Evolutionary conservation across 2,797 vertebrate species (phyloP), one percentile per base, ranked within the genome.

Genomic region (Chelonia mydas): DNA sequence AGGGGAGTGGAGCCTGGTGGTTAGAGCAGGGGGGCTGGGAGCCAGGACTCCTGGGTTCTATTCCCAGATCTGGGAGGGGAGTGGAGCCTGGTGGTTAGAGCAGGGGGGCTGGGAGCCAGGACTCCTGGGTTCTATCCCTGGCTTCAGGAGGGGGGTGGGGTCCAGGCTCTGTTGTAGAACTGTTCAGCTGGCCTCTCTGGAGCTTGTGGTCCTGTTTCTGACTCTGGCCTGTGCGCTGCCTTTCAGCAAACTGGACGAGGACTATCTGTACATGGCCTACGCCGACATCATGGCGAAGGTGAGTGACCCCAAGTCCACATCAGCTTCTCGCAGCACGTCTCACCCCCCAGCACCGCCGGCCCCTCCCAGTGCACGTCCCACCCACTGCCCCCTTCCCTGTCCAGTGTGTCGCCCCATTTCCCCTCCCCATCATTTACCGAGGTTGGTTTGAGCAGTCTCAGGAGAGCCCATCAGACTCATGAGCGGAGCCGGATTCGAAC

Each of bases 281-380:
- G 99, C 99, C 2, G 99, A 99, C 89, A 99, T 99, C 96, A 99
- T 99, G 99, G 99, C 99, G 95, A 99, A 99, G 99, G 99, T 99
- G 89, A 96, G 95, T 21, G 51, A 53, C 53, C 8, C 33, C 11
- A n/a, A 9, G 33, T 68, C 61, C 61, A 21, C 59, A n/a, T 33
- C 59, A 33, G 31, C 15, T 8, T 17, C 59, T 65, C 15, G 4
- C 61, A 68, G 61, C 61, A 17, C 17, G 17, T 80, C 9, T 2
- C 23, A 21, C 19, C 7, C 5, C 11, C 6, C 16, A 37, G 12
- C 2, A 25, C 74, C 31, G 6, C 10, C 23, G 11, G 3, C 65
- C 61, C 9, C 2, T 19, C 19, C 6, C 21, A 21, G 51, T 5
- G 3, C 21, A 57, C 2, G 11, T 13, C 21, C 28, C 87, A 23